These are phyloP conservation scores for Hylia prasina DNA, from an alignment of 2,113 vertebrate genomes.

Conservation along the genomic window DNA sequence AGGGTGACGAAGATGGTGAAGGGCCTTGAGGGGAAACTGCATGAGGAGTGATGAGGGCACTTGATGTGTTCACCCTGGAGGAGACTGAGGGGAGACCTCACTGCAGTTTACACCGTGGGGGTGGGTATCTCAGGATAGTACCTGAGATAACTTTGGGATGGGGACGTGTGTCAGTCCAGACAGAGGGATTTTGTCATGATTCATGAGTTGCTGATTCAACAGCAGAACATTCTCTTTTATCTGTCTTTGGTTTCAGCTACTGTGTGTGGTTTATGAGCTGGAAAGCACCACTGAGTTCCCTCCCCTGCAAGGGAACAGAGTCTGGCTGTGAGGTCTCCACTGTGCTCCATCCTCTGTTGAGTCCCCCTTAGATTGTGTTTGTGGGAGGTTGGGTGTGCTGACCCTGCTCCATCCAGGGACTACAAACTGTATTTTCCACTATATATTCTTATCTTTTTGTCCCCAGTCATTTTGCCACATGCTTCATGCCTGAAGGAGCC, in stretches of 20 bases:
- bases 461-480: background rate
- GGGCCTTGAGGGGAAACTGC: background rate
- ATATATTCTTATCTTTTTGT: background rate
- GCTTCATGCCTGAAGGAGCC: background rate
- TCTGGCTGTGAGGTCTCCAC: background rate
- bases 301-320: background rate
- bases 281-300: background rate
- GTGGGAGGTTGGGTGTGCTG: background rate
- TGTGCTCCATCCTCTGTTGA: background rate
- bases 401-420: background rate
- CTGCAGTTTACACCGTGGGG: background rate
- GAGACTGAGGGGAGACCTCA: background rate
- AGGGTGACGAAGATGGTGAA: background rate
- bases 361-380: background rate
- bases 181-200: background rate
- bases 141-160: background rate
- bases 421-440: background rate
- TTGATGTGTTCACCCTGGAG: background rate
- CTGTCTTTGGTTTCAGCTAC: background rate
- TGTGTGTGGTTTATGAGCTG: background rate
- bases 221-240: background rate
- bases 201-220: too few relatives aligned
- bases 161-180: background rate
- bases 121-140: background rate
- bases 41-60: background rate